Evolutionary conservation across 2,113 vertebrate species (phyloP).

Genomic region (Antidorcas marsupialis): DNA sequence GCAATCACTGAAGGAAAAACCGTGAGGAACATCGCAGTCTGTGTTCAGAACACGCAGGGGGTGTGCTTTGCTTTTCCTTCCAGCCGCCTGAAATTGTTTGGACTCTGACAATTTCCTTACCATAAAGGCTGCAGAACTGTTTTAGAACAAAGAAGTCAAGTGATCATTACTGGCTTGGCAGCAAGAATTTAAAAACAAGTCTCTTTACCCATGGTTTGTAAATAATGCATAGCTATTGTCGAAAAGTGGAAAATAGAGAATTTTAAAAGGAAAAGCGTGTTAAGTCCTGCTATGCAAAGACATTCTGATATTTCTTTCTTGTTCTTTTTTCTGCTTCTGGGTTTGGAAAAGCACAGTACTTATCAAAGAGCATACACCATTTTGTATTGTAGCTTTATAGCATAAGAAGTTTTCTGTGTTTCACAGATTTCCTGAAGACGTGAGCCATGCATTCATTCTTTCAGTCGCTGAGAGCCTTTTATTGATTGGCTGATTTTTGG

Average conservation of each 20-base stretch:
- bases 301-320: background rate
- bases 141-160: background rate
- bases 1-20: background rate
- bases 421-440: background rate
- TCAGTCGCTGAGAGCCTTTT: background rate
- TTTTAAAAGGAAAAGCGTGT: background rate
- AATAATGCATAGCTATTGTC: background rate
- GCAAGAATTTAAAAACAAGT: background rate
- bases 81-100: background rate
- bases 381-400: background rate
- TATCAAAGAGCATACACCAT: background rate
- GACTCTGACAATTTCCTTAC: constrained; percentile 8
- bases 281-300: background rate
- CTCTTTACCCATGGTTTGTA: background rate
- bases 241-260: background rate
- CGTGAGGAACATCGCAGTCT: background rate
- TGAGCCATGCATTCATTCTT: background rate
- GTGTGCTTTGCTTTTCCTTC: background rate
- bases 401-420: background rate
- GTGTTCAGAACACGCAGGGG: background rate
- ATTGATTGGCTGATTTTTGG: background rate
- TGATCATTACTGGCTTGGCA: background rate
- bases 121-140: background rate
- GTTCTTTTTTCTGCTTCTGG: background rate
- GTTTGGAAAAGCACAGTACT: background rate